These are phyloP conservation scores for Styela clava DNA, from an alignment of 23 tunicate species.

Conservation along the genomic window DNA sequence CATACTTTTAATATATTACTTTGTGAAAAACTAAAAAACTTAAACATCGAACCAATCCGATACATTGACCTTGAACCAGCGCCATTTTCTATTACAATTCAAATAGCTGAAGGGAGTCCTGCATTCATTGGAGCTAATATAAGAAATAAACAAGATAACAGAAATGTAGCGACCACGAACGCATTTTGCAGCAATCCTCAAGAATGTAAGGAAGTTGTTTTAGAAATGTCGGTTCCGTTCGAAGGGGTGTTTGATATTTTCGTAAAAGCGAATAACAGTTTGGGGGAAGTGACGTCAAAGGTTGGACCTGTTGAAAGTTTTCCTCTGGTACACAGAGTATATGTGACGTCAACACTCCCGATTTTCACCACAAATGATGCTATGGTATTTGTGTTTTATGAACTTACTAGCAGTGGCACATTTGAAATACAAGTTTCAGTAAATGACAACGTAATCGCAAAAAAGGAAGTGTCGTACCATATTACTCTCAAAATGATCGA, in stretches of 20 bases:
- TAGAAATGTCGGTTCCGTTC: neutral
- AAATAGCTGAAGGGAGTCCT: constrained; percentile 10
- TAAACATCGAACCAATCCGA: neutral
- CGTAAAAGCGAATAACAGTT: neutral
- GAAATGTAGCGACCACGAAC: neutral
- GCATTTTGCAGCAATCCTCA: neutral
- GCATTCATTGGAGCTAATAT: neutral
- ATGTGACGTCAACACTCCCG: neutral
- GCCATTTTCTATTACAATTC: neutral
- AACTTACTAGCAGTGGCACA: neutral
- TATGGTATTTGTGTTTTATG: neutral
- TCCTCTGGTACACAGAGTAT: neutral
- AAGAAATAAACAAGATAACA: constrained; percentile 8
- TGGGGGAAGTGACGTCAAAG: neutral
- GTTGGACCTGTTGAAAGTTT: neutral
- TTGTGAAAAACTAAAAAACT: neutral
- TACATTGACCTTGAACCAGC: neutral
- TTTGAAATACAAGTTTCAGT: neutral
- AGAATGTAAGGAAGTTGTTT: neutral
- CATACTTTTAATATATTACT: neutral
- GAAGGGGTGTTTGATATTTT: neutral
- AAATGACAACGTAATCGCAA: neutral
- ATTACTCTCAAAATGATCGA: no score
- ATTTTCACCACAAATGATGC: neutral
- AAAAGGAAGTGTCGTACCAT: neutral